A percentile compares a stretch with the other conserved stretches of the same genome.
Evolutionary conservation across 2,888 invertebrate species (phyloP).

Genomic region (Syrista parreyssii): DNA sequence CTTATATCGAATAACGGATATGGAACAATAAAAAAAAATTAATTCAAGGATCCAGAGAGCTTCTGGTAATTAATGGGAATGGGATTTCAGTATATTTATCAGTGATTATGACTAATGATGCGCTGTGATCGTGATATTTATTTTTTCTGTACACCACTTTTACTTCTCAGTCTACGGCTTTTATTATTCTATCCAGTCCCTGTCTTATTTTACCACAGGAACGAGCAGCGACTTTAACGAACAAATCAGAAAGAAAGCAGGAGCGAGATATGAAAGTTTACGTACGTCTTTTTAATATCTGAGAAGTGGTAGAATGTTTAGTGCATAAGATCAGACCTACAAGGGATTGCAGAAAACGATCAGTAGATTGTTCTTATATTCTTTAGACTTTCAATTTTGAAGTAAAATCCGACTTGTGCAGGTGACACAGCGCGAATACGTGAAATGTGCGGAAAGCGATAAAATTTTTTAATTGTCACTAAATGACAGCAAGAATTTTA

Average conservation of each 20-base stretch:
- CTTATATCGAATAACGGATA: conserved; percentile 53
- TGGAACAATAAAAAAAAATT: conserved; percentile 44
- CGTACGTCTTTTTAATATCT: neutral
- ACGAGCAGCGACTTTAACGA: neutral
- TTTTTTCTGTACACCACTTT: conserved; percentile 26
- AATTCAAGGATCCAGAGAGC: neutral
- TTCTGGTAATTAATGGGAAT: neutral
- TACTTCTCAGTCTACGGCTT: conserved; percentile 14
- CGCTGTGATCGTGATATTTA: conserved; percentile 51
- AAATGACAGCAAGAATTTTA: neutral
- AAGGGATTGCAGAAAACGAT: neutral
- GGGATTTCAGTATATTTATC: neutral
- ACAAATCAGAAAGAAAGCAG: neutral
- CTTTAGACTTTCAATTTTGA: neutral
- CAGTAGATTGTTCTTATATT: neutral
- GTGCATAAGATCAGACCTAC: neutral
- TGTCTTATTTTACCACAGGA: neutral
- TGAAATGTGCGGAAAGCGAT: neutral
- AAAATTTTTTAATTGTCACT: neutral
- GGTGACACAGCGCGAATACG: neutral
- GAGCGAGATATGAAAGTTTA: neutral
- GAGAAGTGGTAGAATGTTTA: neutral
- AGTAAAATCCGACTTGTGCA: neutral
- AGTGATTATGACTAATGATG: conserved; percentile 4
- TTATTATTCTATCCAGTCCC: neutral